Evolutionary conservation across 2,113 vertebrate species (phyloP).

Genomic region (Physeter macrocephalus): DNA sequence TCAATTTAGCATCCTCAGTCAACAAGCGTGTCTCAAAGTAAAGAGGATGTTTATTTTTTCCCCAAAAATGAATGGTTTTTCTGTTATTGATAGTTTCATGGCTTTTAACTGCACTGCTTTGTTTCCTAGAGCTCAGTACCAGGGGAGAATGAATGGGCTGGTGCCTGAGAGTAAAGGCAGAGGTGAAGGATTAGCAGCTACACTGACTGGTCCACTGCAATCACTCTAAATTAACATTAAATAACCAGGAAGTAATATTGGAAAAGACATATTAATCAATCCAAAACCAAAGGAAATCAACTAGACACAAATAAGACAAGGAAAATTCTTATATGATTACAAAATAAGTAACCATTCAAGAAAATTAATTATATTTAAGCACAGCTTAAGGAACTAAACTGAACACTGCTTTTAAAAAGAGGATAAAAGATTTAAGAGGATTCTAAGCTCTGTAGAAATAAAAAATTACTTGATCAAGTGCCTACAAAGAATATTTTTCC

Average conservation of each 20-base stretch:
- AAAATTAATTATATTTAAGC: conserved; percentile 15
- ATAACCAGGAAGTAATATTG: background rate
- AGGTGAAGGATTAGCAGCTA: background rate
- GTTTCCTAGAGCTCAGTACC: background rate
- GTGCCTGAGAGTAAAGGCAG: background rate
- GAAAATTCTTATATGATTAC: background rate
- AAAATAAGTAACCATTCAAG: conserved; percentile 7
- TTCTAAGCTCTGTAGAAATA: background rate
- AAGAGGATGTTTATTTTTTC: background rate
- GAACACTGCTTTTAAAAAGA: background rate
- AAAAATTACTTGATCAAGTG: conserved; percentile 24
- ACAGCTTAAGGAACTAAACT: background rate
- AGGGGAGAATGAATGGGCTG: background rate
- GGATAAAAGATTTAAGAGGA: conserved; percentile 1
- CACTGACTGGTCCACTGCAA: background rate
- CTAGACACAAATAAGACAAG: background rate
- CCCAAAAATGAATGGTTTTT: background rate
- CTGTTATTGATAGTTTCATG: background rate
- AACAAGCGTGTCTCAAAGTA: background rate
- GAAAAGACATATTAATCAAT: background rate
- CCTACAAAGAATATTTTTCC: conserved; percentile 6
- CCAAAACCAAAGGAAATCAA: background rate
- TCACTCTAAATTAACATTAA: background rate
- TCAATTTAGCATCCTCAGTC: background rate
- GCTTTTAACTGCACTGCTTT: background rate